Percentiles rank a stretch among this genome's conserved stretches.
These are phyloP conservation scores for Hepsetus odoe DNA, from an alignment of 2,113 vertebrate genomes.

Conservation along the genomic window DNA sequence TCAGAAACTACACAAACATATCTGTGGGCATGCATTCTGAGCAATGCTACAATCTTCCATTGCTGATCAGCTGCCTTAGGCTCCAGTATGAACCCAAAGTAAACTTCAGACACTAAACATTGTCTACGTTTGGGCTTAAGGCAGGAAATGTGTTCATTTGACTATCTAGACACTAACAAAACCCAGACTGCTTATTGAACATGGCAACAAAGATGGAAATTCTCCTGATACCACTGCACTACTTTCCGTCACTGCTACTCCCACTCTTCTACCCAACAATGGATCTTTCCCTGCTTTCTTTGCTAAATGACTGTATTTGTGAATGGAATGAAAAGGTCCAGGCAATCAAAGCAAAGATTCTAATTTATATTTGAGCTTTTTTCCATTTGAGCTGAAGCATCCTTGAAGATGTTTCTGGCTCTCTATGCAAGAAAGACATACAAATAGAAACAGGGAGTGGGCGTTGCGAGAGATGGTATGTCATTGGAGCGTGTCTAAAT, in stretches of 20 bases:
- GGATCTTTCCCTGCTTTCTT: neutral
- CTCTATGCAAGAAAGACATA: neutral
- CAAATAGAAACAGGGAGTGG: neutral
- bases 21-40: no score
- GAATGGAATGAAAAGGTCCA: slow-evolving; percentile 12
- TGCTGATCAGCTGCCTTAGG: no score
- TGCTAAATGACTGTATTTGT: neutral
- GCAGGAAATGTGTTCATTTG: no score
- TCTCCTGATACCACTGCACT: neutral
- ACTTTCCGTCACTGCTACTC: neutral
- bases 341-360: neutral
- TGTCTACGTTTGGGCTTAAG: no score
- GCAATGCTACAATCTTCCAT: no score
- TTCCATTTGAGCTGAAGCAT: neutral
- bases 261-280: neutral
- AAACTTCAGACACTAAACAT: no score
- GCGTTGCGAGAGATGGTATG: neutral
- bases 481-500: neutral
- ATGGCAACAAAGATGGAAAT: neutral
- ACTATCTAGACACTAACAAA: no score
- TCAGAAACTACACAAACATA: no score
- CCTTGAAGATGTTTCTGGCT: neutral
- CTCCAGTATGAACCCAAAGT: no score
- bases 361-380: slow-evolving; percentile 3
- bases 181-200: no score